Evolutionary conservation across 2,888 invertebrate species (phyloP), one percentile per base, ranked within the genome.

Genomic region (Mythimna loreyi): DNA sequence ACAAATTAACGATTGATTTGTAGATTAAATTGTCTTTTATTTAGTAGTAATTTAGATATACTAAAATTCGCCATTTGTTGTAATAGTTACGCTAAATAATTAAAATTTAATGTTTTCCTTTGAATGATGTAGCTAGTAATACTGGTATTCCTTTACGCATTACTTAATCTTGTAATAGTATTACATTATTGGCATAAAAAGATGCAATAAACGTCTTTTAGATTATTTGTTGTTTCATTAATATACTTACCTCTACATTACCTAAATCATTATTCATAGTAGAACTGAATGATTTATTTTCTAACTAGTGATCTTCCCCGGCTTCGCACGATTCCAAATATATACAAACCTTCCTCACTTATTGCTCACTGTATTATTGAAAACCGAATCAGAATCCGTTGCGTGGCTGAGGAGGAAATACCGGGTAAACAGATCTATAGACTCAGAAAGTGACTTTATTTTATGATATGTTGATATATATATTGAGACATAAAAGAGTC

Each of bases 141-240:
- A 13, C 30, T 57, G 36, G n/a, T 28, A 67, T 76, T 53, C 2
- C 2, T 47, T 50, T 66, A 50, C n/a, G 43, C 60, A 67, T 33
- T 45, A 33, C 40, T 25, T 62, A 66, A 25, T 11, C 55, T 33
- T 70, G 59, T 82, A 72, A 68, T 43, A 70, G 60, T 55, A 69
- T 61, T 62, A 60, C 64, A 75, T 65, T 73, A 67, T 75, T 66
- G 50, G 68, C 78, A 78, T 82, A 75, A 56, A 64, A 79, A 67
- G 75, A 80, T 81, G 81, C 83, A 89, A 87, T 89, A 89, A 87
- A 89, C 52, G 75, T 79, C 78, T 73, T 82, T 82, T 65, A 80
- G 74, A 83, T 60, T 74, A 62, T 8, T 21, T 30, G 64, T 75
- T 71, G 78, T 83, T 83, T 83, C 21, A 80, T 78, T 83, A 23